phyloP scores from a whole-genome alignment of 2,797 vertebrate species.

The Scyliorhinus canicula region DNA sequence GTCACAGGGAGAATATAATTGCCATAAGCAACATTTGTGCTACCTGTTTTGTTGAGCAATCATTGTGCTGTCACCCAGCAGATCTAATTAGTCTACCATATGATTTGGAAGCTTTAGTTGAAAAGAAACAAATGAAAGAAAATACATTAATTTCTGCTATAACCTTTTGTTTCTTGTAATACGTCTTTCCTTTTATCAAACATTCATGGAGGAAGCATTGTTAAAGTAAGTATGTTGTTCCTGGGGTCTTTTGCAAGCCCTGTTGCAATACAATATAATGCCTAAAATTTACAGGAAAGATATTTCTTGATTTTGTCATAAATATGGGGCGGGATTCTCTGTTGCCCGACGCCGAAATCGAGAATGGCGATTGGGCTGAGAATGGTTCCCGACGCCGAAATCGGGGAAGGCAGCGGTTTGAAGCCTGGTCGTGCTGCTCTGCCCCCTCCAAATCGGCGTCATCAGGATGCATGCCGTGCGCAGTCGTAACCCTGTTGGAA shows the following conservation, averaged over 20 bases:
- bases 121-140: conserved; percentile 35
- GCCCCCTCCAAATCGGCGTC: too few relatives aligned
- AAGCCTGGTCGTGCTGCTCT: too few relatives aligned
- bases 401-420: too few relatives aligned
- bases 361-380: too few relatives aligned
- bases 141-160: conserved; percentile 23
- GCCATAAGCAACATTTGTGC: conserved; percentile 33
- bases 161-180: not conserved
- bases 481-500: too few relatives aligned
- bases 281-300: conserved; percentile 5
- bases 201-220: not conserved
- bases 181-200: not conserved
- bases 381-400: too few relatives aligned
- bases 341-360: too few relatives aligned
- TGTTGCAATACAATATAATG: not conserved
- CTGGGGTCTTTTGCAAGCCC: not conserved
- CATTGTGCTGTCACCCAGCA: conserved; percentile 33
- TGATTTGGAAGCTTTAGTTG: conserved; percentile 35
- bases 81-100: conserved; percentile 36
- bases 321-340: too few relatives aligned
- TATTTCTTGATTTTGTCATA: not conserved
- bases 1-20: conserved; percentile 37
- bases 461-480: too few relatives aligned
- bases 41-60: conserved; percentile 38
- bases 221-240: conserved; percentile 10